phyloP scores from a whole-genome alignment of 2,888 invertebrate genomes.

The Agrenia bidenticulata region DNA sequence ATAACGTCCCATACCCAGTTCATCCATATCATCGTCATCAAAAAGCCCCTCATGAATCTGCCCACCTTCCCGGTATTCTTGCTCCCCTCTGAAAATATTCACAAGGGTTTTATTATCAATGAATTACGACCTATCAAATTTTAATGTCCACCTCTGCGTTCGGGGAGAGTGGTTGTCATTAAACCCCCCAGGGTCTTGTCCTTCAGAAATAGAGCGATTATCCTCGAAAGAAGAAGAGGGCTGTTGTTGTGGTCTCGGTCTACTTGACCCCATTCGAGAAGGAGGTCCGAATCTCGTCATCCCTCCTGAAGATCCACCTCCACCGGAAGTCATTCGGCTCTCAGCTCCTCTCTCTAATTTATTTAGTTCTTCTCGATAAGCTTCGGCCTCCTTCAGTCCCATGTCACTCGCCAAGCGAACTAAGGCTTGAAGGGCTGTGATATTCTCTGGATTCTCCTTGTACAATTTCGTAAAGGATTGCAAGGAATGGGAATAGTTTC shows the following conservation, averaged over 20 bases:
- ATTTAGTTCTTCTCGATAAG: constrained; percentile 80
- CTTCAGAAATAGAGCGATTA: too few species aligned
- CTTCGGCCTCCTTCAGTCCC: constrained; percentile 83
- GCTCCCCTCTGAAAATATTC: too few species aligned
- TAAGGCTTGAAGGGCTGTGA: constrained; percentile 84
- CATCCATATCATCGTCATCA: neutral
- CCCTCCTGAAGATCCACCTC: constrained; percentile 16
- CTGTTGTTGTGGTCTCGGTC: constrained; percentile 19
- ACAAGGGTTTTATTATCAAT: too few species aligned
- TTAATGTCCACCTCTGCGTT: neutral
- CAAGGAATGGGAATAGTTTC: constrained; percentile 71
- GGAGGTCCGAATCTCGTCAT: constrained; percentile 38
- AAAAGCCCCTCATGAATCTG: neutral
- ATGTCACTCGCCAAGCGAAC: constrained; percentile 86
- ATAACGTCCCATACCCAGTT: neutral
- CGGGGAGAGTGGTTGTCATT: neutral
- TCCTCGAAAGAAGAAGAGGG: neutral
- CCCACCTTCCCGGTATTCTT: neutral
- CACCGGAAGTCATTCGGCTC: constrained; percentile 50
- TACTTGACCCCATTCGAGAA: constrained; percentile 34
- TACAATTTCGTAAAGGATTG: constrained; percentile 67
- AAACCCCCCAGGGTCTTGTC: neutral
- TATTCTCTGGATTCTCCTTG: constrained; percentile 87
- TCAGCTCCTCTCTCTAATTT: constrained; percentile 62
- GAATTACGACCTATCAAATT: too few species aligned